These are phyloP conservation scores for Selene dorsalis DNA, from an alignment of 2,797 vertebrate species.

Conservation along the genomic window DNA sequence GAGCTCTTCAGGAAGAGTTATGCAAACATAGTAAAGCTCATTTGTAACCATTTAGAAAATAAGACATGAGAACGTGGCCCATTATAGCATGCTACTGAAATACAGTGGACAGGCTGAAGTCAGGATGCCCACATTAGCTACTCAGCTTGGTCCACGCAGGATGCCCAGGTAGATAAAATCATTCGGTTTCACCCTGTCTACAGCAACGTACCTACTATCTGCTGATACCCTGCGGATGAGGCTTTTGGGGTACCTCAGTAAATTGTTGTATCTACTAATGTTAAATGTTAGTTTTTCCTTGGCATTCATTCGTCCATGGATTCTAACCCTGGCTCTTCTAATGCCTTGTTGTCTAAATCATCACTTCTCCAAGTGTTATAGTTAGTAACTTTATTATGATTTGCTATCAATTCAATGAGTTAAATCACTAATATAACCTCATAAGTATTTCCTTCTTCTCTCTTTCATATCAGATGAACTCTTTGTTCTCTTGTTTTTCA, in stretches of 20 bases:
- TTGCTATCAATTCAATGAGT: not conserved
- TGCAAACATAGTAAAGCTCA: not conserved
- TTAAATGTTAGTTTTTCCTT: not conserved
- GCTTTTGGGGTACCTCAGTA: too few species aligned
- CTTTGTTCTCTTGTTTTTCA: not conserved
- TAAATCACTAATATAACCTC: not conserved
- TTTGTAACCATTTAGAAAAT: too few species aligned
- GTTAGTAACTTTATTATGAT: not conserved
- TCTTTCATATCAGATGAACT: not conserved
- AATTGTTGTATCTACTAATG: too few species aligned
- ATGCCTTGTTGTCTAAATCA: not conserved
- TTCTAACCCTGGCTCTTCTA: not conserved
- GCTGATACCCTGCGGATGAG: too few species aligned
- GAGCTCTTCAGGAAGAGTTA: constrained; percentile 18
- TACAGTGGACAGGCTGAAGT: not conserved
- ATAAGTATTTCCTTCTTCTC: not conserved
- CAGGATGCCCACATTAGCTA: too few species aligned
- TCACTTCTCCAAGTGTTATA: not conserved
- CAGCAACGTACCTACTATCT: too few species aligned
- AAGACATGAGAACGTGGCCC: not conserved
- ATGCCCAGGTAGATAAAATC: too few species aligned
- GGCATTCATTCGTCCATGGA: too few species aligned
- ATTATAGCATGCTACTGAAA: not conserved
- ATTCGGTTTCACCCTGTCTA: too few species aligned
- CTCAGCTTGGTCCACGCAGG: too few species aligned